Percentiles rank a stretch among this genome's conserved stretches.
phyloP scores from a whole-genome alignment of 2,797 vertebrate genomes.

The Hydrolagus colliei region DNA sequence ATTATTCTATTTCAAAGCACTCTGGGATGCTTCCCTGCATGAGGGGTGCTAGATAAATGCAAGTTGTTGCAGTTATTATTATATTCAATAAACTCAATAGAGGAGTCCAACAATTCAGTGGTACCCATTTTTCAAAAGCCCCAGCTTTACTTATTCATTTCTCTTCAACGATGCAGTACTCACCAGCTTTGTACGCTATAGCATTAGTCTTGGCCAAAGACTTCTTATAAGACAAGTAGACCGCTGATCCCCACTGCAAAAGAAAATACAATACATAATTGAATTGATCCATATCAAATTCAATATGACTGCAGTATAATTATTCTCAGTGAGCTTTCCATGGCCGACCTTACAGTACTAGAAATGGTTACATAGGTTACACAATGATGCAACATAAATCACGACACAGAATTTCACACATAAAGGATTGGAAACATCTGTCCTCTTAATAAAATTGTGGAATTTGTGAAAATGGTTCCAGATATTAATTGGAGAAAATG shows the following conservation, averaged over 20 bases:
- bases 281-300: neutral
- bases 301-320: too few species aligned
- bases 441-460: too few species aligned
- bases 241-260: conserved; percentile 88
- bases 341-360: too few species aligned
- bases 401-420: neutral
- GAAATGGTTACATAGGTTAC: neutral
- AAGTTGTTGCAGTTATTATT: too few species aligned
- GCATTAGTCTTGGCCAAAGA: conserved; percentile 93
- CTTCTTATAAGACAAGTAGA: conserved; percentile 95
- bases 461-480: neutral
- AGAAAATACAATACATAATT: conserved; percentile 33
- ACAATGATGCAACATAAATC: neutral
- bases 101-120: too few species aligned
- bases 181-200: conserved; percentile 91
- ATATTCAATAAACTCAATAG: too few species aligned
- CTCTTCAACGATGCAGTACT: conserved; percentile 32
- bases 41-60: too few species aligned
- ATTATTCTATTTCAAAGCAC: too few species aligned
- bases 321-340: too few species aligned
- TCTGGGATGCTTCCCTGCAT: too few species aligned
- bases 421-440: too few species aligned
- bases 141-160: neutral
- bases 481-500: neutral
- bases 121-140: neutral